Evolutionary conservation across 2,797 vertebrate genomes (phyloP).

Genomic region (Protonibea diacanthus): DNA sequence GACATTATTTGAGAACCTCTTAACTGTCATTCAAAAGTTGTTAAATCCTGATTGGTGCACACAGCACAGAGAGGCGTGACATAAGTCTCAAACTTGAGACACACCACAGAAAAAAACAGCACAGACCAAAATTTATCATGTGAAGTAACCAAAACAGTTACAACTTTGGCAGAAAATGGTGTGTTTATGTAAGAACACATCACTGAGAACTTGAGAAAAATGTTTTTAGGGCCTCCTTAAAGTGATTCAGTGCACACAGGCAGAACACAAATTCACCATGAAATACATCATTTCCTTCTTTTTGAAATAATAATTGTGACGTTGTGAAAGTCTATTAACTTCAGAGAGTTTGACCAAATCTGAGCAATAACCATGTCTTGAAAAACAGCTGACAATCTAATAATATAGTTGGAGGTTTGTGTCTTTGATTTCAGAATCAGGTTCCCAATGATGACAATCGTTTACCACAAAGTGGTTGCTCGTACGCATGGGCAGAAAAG

Average conservation of each 20-base stretch:
- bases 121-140: background rate
- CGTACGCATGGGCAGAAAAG: background rate
- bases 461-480: background rate
- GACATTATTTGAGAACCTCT: background rate
- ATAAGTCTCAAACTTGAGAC: background rate
- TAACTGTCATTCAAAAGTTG: background rate
- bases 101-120: background rate
- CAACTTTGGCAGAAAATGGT: background rate
- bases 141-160: background rate
- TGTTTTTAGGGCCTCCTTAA: background rate
- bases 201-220: background rate
- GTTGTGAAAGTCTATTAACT: background rate
- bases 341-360: background rate
- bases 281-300: too few relatives aligned
- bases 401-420: background rate
- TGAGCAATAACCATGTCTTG: background rate
- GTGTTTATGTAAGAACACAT: background rate
- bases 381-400: background rate
- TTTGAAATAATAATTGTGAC: background rate
- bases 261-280: too few relatives aligned
- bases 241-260: background rate
- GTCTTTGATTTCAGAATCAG: conserved; percentile 16
- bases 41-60: background rate
- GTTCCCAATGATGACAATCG: background rate
- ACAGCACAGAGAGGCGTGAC: background rate